Percentiles rank a stretch among this genome's conserved stretches.
Evolutionary conservation across 2,888 invertebrate genomes (phyloP).

Genomic region (Drosophila siamana): DNA sequence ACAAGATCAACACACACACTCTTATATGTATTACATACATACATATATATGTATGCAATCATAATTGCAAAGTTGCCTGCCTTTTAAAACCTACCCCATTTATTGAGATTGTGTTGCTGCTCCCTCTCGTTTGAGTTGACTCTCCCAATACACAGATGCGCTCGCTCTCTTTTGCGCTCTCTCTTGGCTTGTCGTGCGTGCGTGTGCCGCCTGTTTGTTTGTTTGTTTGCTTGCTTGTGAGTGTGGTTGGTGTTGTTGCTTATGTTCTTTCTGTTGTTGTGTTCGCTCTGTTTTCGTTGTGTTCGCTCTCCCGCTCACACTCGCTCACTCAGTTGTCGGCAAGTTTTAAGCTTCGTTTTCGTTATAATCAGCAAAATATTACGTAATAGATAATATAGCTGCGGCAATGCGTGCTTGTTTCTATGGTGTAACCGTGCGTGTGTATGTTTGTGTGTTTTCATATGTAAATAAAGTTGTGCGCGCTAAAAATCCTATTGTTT

Average conservation of each 20-base stretch:
- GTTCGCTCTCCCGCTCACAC: conserved; percentile 17
- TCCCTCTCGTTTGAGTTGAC: conserved; percentile 32
- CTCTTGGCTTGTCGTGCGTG: conserved; percentile 18
- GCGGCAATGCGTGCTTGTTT: conserved; percentile 29
- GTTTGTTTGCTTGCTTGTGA: conserved; percentile 16
- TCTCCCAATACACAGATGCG: conserved; percentile 22
- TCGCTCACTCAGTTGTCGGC: conserved; percentile 33
- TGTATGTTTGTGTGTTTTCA: conserved; percentile 27
- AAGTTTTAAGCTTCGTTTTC: conserved; percentile 76
- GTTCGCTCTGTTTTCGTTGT: conserved; percentile 52
- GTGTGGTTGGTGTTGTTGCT: conserved; percentile 14
- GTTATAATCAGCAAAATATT: conserved; percentile 71
- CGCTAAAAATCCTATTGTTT: conserved; percentile 63
- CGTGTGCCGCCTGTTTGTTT: conserved; percentile 50
- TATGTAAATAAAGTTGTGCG: conserved; percentile 58
- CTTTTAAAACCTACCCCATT: conserved; percentile 61
- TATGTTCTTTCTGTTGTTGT: conserved; percentile 9
- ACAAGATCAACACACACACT: conserved; percentile 48
- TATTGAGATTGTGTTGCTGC: conserved; percentile 21
- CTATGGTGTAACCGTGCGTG: conserved; percentile 26
- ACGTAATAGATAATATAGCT: conserved; percentile 81
- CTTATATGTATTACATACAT: conserved; percentile 1
- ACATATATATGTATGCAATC: conserved; percentile 55
- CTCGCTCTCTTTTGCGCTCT: conserved; percentile 16
- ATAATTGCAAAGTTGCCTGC: conserved; percentile 52